Percentiles rank a stretch among this genome's conserved stretches.
Evolutionary conservation across 2,113 vertebrate genomes (phyloP).

Genomic region (Seriola aureovittata): DNA sequence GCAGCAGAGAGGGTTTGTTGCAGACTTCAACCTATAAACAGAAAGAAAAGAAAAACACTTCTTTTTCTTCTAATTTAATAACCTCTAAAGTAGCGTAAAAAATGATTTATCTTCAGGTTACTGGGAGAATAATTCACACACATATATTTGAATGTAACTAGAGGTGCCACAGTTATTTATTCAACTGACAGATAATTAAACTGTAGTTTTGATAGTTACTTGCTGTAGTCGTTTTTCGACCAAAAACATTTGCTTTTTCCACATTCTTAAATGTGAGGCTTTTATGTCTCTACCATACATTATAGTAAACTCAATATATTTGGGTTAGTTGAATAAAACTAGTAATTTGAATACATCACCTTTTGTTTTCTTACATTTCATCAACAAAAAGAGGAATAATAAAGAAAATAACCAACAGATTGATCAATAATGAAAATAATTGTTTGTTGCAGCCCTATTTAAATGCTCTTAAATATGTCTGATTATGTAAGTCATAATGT

Average conservation of each 20-base stretch:
- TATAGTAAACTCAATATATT: background rate
- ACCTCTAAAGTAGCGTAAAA: too few relatives aligned
- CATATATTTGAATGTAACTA: background rate
- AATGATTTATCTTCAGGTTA: background rate
- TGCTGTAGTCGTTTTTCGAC: too few relatives aligned
- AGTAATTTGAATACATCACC: background rate
- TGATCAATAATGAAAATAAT: background rate
- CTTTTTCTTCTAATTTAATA: too few relatives aligned
- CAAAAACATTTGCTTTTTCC: too few relatives aligned
- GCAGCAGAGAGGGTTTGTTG: constrained; percentile 73
- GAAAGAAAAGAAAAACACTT: background rate
- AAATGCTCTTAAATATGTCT: background rate
- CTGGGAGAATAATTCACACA: background rate
- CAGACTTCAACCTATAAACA: background rate
- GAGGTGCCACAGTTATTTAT: too few relatives aligned
- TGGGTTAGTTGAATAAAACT: background rate
- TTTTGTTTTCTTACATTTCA: too few relatives aligned
- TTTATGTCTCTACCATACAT: background rate
- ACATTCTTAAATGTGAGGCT: too few relatives aligned
- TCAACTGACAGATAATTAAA: too few relatives aligned
- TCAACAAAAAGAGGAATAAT: too few relatives aligned
- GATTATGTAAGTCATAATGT: background rate
- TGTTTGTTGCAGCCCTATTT: background rate
- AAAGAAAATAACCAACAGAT: background rate
- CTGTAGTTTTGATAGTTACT: too few relatives aligned